phyloP scores from a whole-genome alignment of 2,888 invertebrate species.

The Sussaba pulchella region DNA sequence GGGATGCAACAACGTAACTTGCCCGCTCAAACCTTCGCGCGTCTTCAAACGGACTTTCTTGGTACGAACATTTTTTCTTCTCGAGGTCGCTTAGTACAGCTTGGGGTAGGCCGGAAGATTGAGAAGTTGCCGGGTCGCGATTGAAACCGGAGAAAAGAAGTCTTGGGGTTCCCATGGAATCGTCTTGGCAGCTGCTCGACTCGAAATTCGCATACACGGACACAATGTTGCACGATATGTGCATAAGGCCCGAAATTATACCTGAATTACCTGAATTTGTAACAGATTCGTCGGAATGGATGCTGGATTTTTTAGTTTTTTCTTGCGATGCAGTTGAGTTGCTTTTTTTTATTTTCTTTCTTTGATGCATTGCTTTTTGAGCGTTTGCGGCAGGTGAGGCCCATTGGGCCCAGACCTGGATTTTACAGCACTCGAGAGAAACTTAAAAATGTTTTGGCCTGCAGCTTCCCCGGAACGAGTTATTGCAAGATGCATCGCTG shows the following conservation, averaged over 20 bases:
- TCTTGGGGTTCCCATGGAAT: constrained; percentile 57
- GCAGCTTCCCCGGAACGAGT: too few species aligned
- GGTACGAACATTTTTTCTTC: constrained; percentile 41
- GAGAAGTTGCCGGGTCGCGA: constrained; percentile 33
- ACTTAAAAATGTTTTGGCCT: too few species aligned
- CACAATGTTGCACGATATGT: not conserved
- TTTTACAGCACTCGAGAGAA: not conserved
- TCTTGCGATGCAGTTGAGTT: too few species aligned
- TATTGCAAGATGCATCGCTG: too few species aligned
- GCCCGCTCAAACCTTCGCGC: constrained; percentile 17
- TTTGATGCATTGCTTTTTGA: not conserved
- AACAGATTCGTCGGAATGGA: not conserved
- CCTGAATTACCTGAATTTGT: not conserved
- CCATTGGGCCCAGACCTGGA: not conserved
- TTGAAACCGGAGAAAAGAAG: constrained; percentile 18
- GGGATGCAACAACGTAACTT: constrained; percentile 53
- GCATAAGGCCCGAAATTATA: constrained; percentile 10
- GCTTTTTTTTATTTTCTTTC: not conserved
- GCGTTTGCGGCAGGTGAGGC: not conserved
- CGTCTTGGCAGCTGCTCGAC: constrained; percentile 56
- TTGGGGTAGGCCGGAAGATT: constrained; percentile 27
- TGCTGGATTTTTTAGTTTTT: not conserved
- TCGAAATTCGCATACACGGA: not conserved
- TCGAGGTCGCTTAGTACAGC: not conserved
- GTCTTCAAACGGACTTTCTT: constrained; percentile 37